A percentile compares a stretch with the other conserved stretches of the same genome.
phyloP scores from a whole-genome alignment of 2,113 vertebrate species.

The Larimichthys crocea region DNA sequence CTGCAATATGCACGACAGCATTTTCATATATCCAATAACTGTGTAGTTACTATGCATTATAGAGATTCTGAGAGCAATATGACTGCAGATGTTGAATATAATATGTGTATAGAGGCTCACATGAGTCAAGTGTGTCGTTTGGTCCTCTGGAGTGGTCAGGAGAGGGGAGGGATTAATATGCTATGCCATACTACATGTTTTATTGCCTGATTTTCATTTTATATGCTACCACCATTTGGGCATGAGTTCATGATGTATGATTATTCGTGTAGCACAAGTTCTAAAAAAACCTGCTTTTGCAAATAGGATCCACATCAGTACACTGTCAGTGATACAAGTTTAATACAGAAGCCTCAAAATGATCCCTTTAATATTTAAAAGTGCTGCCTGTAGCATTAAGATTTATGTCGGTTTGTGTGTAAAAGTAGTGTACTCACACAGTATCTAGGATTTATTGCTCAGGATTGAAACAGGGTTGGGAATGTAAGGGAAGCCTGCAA shows the following conservation, averaged over 20 bases:
- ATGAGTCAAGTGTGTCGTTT: background rate
- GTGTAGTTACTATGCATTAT: conserved; percentile 3
- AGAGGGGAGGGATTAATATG: conserved; percentile 3
- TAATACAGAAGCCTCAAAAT: background rate
- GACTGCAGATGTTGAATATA: conserved; percentile 21
- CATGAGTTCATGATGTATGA: conserved; percentile 21
- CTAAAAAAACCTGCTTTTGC: conserved; percentile 10
- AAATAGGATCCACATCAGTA: conserved; percentile 11
- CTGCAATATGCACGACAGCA: conserved; percentile 5
- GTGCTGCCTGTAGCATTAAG: conserved; percentile 17
- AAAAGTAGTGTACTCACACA: background rate
- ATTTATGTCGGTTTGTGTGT: conserved; percentile 32
- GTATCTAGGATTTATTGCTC: conserved; percentile 11
- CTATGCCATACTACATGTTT: conserved; percentile 18
- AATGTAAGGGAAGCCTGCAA: conserved; percentile 11
- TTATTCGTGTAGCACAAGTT: conserved; percentile 12
- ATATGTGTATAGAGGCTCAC: background rate
- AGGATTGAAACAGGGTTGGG: conserved; percentile 1
- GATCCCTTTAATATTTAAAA: conserved; percentile 46
- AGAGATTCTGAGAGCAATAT: conserved; percentile 13
- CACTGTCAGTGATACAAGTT: conserved; percentile 7
- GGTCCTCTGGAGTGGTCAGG: background rate
- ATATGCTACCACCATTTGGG: background rate
- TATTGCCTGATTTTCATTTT: conserved; percentile 21
- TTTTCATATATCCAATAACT: conserved; percentile 19